phyloP scores from a whole-genome alignment of 2,888 invertebrate genomes.

The Muschampia plurimacula region DNA sequence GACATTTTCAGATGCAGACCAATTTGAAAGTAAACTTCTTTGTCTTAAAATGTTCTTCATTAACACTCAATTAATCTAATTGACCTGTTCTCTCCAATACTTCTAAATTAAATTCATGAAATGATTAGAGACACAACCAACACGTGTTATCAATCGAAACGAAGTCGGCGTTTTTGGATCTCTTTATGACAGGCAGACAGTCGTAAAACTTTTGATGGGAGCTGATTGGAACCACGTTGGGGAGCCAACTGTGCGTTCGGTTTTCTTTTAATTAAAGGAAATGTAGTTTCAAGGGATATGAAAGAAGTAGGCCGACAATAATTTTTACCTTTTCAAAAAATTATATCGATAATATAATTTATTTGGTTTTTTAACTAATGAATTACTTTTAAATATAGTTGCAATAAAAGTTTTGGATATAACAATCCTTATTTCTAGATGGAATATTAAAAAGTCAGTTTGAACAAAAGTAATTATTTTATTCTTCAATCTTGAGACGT shows the following conservation, averaged over 20 bases:
- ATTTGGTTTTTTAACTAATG: background rate
- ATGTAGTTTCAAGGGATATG: slow-evolving; percentile 50
- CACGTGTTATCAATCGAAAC: slow-evolving; percentile 79
- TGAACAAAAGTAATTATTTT: background rate
- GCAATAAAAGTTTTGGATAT: background rate
- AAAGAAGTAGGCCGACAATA: slow-evolving; percentile 18
- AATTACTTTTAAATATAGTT: background rate
- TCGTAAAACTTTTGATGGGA: slow-evolving; percentile 74
- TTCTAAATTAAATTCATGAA: background rate
- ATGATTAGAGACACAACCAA: slow-evolving; percentile 49
- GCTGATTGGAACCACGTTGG: slow-evolving; percentile 81
- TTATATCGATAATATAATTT: background rate
- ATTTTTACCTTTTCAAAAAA: background rate
- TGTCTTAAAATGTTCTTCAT: background rate
- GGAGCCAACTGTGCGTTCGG: slow-evolving; percentile 63
- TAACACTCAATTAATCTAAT: background rate
- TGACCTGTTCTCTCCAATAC: background rate
- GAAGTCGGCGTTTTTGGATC: slow-evolving; percentile 67
- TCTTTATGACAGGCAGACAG: slow-evolving; percentile 75
- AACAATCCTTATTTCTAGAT: no score
- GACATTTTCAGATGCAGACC: no score
- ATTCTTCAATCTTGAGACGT: background rate
- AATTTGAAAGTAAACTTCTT: background rate
- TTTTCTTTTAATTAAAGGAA: slow-evolving; percentile 78
- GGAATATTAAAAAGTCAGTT: background rate